A percentile compares a stretch with the other conserved stretches of the same genome.
Evolutionary conservation across 2,888 invertebrate genomes (phyloP).

Genomic region (Apamea epomidion): DNA sequence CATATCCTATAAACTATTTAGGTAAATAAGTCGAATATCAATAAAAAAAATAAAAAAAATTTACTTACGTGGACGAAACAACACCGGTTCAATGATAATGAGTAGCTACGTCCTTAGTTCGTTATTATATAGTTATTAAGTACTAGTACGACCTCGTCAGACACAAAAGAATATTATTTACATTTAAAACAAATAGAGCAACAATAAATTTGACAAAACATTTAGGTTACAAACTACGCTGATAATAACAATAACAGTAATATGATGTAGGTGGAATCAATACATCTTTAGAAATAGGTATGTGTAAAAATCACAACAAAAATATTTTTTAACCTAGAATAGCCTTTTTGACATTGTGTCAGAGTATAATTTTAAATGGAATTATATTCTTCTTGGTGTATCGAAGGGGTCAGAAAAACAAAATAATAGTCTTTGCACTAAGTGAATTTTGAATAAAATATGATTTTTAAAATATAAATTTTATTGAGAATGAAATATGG

Average conservation of each 20-base stretch:
- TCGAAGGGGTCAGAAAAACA: not conserved
- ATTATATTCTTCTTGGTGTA: constrained; percentile 16
- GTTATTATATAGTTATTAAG: constrained; percentile 38
- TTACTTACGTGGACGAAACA: constrained; percentile 41
- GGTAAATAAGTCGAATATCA: not conserved
- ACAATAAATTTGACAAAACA: constrained; percentile 18
- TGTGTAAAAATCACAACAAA: not conserved
- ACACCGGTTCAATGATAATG: constrained; percentile 33
- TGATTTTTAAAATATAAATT: not conserved
- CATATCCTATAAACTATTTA: not conserved
- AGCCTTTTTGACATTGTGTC: constrained; percentile 37
- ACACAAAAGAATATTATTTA: constrained; percentile 68
- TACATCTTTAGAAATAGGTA: constrained; percentile 14
- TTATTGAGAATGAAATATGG: not conserved
- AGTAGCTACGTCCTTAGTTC: constrained; percentile 5
- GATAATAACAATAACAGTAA: constrained; percentile 47
- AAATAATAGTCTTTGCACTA: not conserved
- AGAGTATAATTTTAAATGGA: constrained; percentile 37
- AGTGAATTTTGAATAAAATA: not conserved
- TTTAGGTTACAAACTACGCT: constrained; percentile 21
- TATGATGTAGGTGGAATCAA: constrained; percentile 15
- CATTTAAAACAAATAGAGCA: constrained; percentile 48
- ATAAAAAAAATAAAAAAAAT: not conserved
- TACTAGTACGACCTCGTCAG: constrained; percentile 55
- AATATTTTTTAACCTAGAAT: constrained; percentile 34